Base-by-base conservation (phyloP, 2,113 vertebrate genomes). In the Rhinolophus ferrumequinum region DNA sequence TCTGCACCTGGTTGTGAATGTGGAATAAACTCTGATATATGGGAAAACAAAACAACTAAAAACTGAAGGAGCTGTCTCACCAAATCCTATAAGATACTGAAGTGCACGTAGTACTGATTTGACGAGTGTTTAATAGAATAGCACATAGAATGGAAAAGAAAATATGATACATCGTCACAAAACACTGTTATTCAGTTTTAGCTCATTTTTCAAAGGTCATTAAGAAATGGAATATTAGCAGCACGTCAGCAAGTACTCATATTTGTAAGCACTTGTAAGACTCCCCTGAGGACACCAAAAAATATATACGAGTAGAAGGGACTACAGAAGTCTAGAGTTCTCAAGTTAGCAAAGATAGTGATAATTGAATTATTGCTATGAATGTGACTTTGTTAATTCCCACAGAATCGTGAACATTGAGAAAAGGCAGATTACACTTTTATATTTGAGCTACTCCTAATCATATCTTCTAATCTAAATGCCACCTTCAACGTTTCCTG, bases 331-430 rank as follows among this genome's bases (percentile, higher is more conserved):
- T 18, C 56, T 64, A 79, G 30, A 86, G 11, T 28, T 75, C 30
- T 70, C n/a, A 8, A 10, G 19, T 64, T 66, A 67, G 38, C 18
- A 66, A 87, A 88, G 50, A 35, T 7, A 64, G 50, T 85, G 73
- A 64, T 41, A 56, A 85, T 2, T 58, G 60, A 90, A 35, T 82
- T 73, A 67, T 73, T 91, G 9, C 18, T 77, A 0, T 60, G 41
- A 77, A 72, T 92, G n/a, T 73, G 69, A n/a, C 64, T 80, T 77
- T n/a, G 54, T 47, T 92, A 44, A 77, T 91, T 94, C 41, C 60
- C 35, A 19, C 6, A 58, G 9, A 21, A 72, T 75, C 14, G 19
- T 69, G n/a, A 81, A 56, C n/a, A 70, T 5, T 28, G 47, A 44
- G 18, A 66, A 86, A 84, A 64, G 28, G 21, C 33, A 84, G 1